These are phyloP conservation scores for Stenurella melanura DNA, from an alignment of 2,888 invertebrate species.

Conservation along the genomic window DNA sequence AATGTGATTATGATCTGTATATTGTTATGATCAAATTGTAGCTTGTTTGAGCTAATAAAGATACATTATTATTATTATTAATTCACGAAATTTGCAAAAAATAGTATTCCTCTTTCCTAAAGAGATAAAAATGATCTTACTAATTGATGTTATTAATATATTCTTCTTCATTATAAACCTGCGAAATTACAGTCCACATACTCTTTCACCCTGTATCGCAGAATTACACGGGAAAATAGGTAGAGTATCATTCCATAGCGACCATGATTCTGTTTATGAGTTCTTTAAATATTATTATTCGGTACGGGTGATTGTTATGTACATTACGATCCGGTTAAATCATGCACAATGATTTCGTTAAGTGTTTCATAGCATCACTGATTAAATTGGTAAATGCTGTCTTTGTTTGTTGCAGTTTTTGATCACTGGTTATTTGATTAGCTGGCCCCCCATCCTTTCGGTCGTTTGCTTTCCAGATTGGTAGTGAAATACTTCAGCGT, in stretches of 20 bases:
- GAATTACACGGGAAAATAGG: constrained; percentile 32
- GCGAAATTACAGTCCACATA: not conserved
- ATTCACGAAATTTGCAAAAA: no score
- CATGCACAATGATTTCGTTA: constrained; percentile 65
- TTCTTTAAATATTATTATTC: constrained; percentile 69
- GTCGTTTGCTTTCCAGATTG: not conserved
- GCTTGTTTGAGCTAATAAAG: no score
- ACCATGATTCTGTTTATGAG: constrained; percentile 61
- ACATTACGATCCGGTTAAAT: constrained; percentile 64
- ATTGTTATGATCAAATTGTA: no score
- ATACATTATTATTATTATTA: no score
- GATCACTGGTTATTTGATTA: constrained; percentile 37
- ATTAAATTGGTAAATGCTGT: constrained; percentile 55
- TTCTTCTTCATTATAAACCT: not conserved
- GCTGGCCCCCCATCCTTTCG: constrained; percentile 1
- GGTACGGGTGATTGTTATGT: constrained; percentile 67
- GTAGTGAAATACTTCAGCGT: not conserved
- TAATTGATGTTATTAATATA: not conserved
- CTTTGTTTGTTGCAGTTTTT: constrained; percentile 50
- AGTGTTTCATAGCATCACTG: constrained; percentile 58
- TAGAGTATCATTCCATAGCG: constrained; percentile 47
- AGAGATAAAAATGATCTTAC: no score
- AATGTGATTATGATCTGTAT: no score
- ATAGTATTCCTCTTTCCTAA: no score
- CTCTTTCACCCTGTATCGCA: constrained; percentile 20